Base-by-base conservation (phyloP, 2,888 invertebrate genomes). In the Prosopocoilus inquinatus region DNA sequence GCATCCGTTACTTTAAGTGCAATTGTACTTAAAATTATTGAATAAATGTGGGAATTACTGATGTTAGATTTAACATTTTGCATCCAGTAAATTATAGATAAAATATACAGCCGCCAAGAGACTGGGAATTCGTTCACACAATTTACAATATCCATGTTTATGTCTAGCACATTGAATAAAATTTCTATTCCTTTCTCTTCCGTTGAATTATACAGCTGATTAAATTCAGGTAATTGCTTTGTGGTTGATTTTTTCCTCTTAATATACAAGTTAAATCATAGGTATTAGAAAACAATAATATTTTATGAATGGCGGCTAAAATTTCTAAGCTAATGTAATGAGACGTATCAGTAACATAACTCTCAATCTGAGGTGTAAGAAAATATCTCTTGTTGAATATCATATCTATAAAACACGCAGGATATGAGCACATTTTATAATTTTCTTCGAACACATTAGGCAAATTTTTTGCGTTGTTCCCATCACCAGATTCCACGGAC, bases 351-450 rank as follows among this genome's bases (percentile, higher is more conserved):
- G 81, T 80, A 2, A 74, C 72, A 66, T 82, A 84, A 71, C 89
- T 85, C 73, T 92, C 91, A 4, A 90, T 83, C 78, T 89, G 90
- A 0, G 88, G 85, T 47, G 81, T 80, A 62, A 84, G 85, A 58
- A 89, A 82, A 67, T 86, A 85, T 44, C 84, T 78, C 56, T 83
- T 80, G 36, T 84, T 80, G n/a, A 82, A 81, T 53, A 84, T 75
- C 11, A 91, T 79, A 69, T 91, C 88, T 20, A 91, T 82, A 64
- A 89, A 85, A 56, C 82, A 80, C 7, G 86, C 78, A 0, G 91
- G 86, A 61, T 89, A 82, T 39, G 77, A 67, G 16, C 85, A 87
- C 2, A 75, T 75, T 39, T 84, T 80, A 55, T 88, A 84, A 57
- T 83, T 82, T 34, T 83, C 76, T 2, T 84, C 71, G 69, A 91